Conservation (phyloP, 2,888 invertebrate species). For the Mimumesa dahlbomi region DNA sequence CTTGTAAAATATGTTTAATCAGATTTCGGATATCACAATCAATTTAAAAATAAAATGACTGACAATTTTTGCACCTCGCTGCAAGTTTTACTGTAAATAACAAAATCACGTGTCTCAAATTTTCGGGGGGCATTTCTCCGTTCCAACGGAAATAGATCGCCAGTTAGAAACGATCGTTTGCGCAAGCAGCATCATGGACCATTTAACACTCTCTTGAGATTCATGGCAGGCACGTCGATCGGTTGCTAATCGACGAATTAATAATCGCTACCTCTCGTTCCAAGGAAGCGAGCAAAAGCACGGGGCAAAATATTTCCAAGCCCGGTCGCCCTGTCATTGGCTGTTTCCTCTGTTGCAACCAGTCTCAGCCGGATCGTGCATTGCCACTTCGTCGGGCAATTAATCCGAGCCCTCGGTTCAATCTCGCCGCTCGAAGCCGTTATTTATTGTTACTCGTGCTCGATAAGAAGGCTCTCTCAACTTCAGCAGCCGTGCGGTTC, state of each 20-base stretch:
- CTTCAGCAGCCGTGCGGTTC: slow-evolving; percentile 12
- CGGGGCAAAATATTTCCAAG: slow-evolving; percentile 19
- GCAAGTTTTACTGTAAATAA: not conserved
- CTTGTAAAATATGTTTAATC: no score
- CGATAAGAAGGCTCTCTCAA: slow-evolving; percentile 21
- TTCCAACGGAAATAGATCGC: slow-evolving; percentile 6
- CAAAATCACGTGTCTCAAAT: not conserved
- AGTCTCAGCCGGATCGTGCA: slow-evolving; percentile 17
- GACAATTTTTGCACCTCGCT: not conserved
- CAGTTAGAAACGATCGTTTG: slow-evolving; percentile 16
- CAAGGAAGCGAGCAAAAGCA: not conserved
- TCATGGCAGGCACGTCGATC: slow-evolving; percentile 22
- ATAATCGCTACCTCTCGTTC: slow-evolving; percentile 23
- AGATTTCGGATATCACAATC: no score
- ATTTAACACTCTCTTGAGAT: slow-evolving; percentile 24
- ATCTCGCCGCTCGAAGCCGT: slow-evolving; percentile 31
- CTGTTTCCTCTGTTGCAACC: slow-evolving; percentile 30
- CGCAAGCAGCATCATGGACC: slow-evolving; percentile 17
- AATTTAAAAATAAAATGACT: no score
- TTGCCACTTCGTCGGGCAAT: slow-evolving; percentile 46
- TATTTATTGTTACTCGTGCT: slow-evolving; percentile 44
- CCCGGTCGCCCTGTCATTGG: slow-evolving; percentile 28
- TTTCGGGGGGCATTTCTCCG: slow-evolving; percentile 9
- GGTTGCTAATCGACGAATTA: slow-evolving; percentile 33
- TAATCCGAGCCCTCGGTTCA: slow-evolving; percentile 39